Conservation (phyloP, 2,888 invertebrate species). For the Rotaria macrura region DNA sequence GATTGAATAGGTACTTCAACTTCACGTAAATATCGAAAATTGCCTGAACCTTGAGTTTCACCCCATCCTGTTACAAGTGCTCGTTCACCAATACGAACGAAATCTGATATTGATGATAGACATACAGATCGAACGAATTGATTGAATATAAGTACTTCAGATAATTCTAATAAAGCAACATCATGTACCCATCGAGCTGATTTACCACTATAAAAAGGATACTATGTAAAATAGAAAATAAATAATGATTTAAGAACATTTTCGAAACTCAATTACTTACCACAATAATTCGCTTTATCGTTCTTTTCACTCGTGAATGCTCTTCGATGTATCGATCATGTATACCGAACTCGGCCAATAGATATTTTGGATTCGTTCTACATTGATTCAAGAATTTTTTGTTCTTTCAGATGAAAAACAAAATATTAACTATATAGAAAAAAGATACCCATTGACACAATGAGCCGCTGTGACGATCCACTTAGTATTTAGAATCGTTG, state of each 20-base stretch:
- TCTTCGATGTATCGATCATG: neutral
- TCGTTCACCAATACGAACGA: neutral
- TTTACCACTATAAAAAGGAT: neutral
- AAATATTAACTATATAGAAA: neutral
- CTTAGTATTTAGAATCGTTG: neutral
- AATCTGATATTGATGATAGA: neutral
- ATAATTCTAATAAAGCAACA: neutral
- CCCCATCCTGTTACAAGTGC: neutral
- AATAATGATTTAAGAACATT: too few species aligned
- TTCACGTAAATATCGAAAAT: slow-evolving; percentile 13
- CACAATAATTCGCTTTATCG: neutral
- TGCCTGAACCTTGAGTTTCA: neutral
- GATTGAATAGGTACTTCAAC: slow-evolving; percentile 7
- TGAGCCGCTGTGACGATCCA: neutral
- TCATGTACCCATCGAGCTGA: neutral
- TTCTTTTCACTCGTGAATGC: neutral
- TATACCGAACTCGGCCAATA: neutral
- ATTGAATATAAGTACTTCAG: neutral
- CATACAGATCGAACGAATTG: neutral
- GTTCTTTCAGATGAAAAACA: neutral
- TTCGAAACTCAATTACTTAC: neutral
- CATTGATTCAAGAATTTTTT: neutral
- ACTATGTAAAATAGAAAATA: neutral
- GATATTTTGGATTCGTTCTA: neutral
- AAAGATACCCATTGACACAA: neutral